phyloP scores from a whole-genome alignment of 2,113 vertebrate species.

The Carettochelys insculpta region DNA sequence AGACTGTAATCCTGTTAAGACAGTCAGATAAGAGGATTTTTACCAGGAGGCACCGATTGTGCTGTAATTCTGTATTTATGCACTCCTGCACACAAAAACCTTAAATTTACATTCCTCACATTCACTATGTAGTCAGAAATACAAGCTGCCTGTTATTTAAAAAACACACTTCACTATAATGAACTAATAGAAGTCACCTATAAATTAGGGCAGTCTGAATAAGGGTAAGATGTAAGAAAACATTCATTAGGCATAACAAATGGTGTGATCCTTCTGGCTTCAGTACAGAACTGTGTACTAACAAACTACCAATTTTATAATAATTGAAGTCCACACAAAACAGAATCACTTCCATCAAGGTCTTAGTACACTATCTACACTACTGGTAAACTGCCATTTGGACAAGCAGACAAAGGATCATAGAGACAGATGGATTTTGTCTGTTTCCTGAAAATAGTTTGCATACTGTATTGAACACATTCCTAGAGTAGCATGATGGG shows the following conservation, averaged over 20 bases:
- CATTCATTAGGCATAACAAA: not conserved
- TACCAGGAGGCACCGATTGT: slow-evolving; percentile 17
- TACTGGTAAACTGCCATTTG: not conserved
- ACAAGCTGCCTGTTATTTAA: not conserved
- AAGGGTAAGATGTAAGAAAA: not conserved
- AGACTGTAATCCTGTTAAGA: slow-evolving; percentile 59
- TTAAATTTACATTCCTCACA: not conserved
- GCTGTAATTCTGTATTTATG: slow-evolving; percentile 30
- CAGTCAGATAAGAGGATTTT: slow-evolving; percentile 49
- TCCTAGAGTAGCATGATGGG: not conserved
- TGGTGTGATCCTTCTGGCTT: not conserved
- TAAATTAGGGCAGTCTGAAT: not conserved
- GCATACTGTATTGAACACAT: slow-evolving; percentile 22
- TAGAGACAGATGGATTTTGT: not conserved
- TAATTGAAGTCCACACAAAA: slow-evolving; percentile 6
- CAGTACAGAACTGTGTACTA: not conserved
- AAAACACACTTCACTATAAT: not conserved
- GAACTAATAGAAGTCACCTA: not conserved
- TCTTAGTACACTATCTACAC: not conserved
- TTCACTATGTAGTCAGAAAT: not conserved
- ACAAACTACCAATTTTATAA: not conserved
- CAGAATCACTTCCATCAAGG: not conserved
- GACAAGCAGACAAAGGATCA: not conserved
- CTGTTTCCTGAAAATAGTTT: slow-evolving; percentile 6
- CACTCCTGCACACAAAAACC: slow-evolving; percentile 19